Conservation (phyloP, 2,797 vertebrate species). For the Macrochelys suwanniensis region DNA sequence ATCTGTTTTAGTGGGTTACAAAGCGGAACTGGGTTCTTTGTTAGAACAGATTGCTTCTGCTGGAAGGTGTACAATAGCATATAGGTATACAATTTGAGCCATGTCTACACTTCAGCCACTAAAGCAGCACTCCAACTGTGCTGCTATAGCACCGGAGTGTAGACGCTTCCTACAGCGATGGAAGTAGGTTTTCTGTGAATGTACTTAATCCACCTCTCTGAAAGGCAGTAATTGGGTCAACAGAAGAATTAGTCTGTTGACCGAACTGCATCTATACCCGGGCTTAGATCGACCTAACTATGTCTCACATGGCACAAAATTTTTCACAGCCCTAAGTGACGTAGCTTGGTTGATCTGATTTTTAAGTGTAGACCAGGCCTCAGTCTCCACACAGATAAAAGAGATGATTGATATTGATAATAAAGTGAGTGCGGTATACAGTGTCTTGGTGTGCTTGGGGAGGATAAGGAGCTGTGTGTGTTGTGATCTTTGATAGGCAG, state of each 20-base stretch:
- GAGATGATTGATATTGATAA: neutral
- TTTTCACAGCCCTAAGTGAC: neutral
- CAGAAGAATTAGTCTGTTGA: neutral
- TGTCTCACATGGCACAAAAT: too few species aligned
- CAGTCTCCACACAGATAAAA: neutral
- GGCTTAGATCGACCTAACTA: neutral
- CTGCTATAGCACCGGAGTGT: neutral
- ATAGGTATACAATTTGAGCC: neutral
- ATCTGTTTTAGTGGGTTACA: neutral
- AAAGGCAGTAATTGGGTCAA: neutral
- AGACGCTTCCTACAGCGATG: neutral
- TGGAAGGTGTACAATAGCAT: neutral
- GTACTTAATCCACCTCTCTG: neutral
- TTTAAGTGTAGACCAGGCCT: neutral
- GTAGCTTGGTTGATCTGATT: neutral
- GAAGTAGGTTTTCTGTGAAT: neutral
- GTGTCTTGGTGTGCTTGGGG: neutral
- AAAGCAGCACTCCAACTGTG: neutral
- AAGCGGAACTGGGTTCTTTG: neutral
- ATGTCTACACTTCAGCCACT: neutral
- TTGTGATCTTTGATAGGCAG: neutral
- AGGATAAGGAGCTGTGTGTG: neutral
- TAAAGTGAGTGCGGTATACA: neutral
- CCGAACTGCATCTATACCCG: neutral
- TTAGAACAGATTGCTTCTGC: neutral